These are phyloP conservation scores for Dipodomys spectabilis DNA, from an alignment of 2,113 vertebrate species.

Conservation along the genomic window DNA sequence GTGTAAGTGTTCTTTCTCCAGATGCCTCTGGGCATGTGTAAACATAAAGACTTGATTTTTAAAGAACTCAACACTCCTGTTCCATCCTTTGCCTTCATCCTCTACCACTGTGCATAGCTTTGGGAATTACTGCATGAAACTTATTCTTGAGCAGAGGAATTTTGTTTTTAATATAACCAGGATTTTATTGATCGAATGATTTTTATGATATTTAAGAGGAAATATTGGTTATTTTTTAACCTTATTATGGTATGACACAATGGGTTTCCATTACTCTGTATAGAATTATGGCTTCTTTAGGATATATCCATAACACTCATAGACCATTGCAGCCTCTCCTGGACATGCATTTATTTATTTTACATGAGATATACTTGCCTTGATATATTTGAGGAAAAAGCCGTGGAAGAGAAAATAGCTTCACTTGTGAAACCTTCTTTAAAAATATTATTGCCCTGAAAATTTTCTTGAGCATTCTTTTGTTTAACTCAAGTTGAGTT, in stretches of 20 bases:
- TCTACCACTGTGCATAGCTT: fast-evolving
- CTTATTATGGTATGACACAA: not conserved
- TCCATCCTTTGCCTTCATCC: not conserved
- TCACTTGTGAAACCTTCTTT: constrained; percentile 10
- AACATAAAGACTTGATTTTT: not conserved
- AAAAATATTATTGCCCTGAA: not conserved
- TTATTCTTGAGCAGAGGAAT: not conserved
- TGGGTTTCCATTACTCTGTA: not conserved
- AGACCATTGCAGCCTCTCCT: not conserved
- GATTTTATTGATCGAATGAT: not conserved
- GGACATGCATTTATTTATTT: constrained; percentile 23
- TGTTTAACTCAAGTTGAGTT: not conserved
- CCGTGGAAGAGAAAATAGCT: not conserved
- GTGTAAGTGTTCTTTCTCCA: not conserved
- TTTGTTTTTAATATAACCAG: not conserved
- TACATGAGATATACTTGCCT: not conserved
- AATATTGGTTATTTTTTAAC: not conserved
- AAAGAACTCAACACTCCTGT: not conserved
- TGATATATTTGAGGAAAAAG: not conserved
- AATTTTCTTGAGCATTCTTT: not conserved
- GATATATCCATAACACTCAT: not conserved
- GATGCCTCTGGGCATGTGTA: not conserved
- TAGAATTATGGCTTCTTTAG: not conserved
- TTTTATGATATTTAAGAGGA: constrained; percentile 9
- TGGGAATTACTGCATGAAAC: not conserved